phyloP scores from a whole-genome alignment of 1,140 invertebrate species.

The Euschistus heros region DNA sequence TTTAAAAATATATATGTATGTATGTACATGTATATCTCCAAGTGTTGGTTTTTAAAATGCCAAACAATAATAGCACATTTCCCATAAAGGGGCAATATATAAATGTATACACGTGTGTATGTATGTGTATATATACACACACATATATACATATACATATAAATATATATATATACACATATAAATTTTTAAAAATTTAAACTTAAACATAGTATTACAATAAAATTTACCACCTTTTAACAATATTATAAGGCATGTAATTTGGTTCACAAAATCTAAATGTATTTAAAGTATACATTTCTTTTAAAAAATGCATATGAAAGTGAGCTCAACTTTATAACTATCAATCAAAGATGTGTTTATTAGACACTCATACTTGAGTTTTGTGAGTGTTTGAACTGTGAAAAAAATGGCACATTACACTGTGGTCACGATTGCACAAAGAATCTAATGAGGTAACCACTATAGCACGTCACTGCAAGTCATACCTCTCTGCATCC shows the following conservation, averaged over 20 bases:
- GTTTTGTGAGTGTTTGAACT: conserved; percentile 16
- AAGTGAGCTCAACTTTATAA: conserved; percentile 17
- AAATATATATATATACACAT: too few species aligned
- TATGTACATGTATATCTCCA: too few species aligned
- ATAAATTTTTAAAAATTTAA: not conserved
- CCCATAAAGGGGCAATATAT: too few species aligned
- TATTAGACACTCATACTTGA: conserved; percentile 13
- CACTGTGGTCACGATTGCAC: conserved; percentile 24
- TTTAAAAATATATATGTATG: too few species aligned
- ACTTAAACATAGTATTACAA: not conserved
- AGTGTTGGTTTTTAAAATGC: too few species aligned
- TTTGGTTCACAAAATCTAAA: not conserved
- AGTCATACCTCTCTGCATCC: conserved; percentile 27
- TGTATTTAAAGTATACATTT: conserved; percentile 1
- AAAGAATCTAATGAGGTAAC: conserved; percentile 20
- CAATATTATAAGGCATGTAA: conserved; percentile 5
- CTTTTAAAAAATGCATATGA: not conserved
- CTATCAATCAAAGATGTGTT: conserved; percentile 3
- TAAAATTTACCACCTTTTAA: not conserved
- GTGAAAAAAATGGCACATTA: conserved; percentile 22
- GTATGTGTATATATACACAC: too few species aligned
- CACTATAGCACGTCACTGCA: conserved; percentile 21
- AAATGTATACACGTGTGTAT: too few species aligned
- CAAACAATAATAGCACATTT: too few species aligned
- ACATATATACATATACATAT: too few species aligned